Evolutionary conservation across 1,140 invertebrate genomes (phyloP).

Genomic region (Meloidogyne exigua): DNA sequence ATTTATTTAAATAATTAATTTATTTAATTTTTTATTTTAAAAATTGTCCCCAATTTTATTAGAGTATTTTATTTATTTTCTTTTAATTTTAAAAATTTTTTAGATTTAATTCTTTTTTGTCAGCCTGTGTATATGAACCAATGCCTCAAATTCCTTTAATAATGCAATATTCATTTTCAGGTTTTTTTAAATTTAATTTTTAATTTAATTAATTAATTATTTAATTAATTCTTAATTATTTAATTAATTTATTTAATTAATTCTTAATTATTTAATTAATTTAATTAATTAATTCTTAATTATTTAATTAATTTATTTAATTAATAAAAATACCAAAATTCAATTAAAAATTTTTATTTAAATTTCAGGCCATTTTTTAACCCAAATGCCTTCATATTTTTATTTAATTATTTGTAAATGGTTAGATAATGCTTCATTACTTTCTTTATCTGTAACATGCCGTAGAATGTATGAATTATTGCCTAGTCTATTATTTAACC

Average conservation of each 20-base stretch:
- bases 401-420: constrained; percentile 6
- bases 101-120: constrained; percentile 21
- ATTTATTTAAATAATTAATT: too few species aligned
- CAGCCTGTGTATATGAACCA: not conserved
- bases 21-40: too few species aligned
- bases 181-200: not conserved
- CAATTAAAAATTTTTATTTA: too few species aligned
- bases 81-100: not conserved
- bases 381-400: constrained; percentile 3
- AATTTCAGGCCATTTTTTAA: not conserved
- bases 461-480: constrained; percentile 2
- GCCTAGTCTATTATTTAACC: not conserved
- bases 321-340: too few species aligned
- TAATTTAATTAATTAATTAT: too few species aligned
- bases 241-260: too few species aligned
- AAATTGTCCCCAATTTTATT: too few species aligned
- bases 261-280: not conserved
- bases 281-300: too few species aligned
- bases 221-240: too few species aligned
- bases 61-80: too few species aligned
- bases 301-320: too few species aligned
- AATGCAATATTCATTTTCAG: not conserved
- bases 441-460: constrained; percentile 2
- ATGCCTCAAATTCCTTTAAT: not conserved
- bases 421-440: constrained; percentile 17